Evolutionary conservation across 2,797 vertebrate species (phyloP), one percentile per base, ranked within the genome.

Genomic region (Spizella passerina): DNA sequence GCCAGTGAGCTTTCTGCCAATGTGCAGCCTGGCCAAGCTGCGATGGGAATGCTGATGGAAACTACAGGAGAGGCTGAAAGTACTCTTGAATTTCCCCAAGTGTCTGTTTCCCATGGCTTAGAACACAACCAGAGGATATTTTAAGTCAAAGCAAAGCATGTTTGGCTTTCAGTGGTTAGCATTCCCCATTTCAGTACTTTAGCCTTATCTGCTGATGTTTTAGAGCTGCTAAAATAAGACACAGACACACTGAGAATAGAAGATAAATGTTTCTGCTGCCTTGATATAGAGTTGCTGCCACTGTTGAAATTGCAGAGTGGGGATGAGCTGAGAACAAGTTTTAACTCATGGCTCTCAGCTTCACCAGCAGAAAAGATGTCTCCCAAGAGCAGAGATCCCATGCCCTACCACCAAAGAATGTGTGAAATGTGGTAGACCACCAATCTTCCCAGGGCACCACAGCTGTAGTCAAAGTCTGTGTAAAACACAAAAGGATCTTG

Each of bases 141-240:
- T 93, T 88, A 86, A 77, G 82, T 43, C 52, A 59, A 65, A 84
- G 59, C 22, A 68, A 79, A 91, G 17, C 50, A 47, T 60, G 68
- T 68, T 71, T n/a, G 30, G 30, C 55, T 90, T 83, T 75, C 34
- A 81, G 60, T 70, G 72, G 71, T 82, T 90, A 66, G 36, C 50
- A 64, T 88, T 60, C 53, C 19, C 30, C 15, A 19, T 84, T 94
- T 76, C 77, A 91, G 10, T 82, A 27, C 17, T 78, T 71, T 7
- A 65, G 14, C n/a, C 36, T 82, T 66, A 84, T 90, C 70, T 88
- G 38, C 50, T 72, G 55, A 39, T 81, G 61, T 90, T 88, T 75
- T 39, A 72, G 64, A 85, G 38, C 24, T 53, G 27, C 91, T 93
- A 89, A 93, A 95, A 87, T 80, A 86, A 87, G 60, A 41, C 34